These are phyloP conservation scores for Meteorus colon DNA, from an alignment of 2,888 invertebrate genomes.

Conservation along the genomic window DNA sequence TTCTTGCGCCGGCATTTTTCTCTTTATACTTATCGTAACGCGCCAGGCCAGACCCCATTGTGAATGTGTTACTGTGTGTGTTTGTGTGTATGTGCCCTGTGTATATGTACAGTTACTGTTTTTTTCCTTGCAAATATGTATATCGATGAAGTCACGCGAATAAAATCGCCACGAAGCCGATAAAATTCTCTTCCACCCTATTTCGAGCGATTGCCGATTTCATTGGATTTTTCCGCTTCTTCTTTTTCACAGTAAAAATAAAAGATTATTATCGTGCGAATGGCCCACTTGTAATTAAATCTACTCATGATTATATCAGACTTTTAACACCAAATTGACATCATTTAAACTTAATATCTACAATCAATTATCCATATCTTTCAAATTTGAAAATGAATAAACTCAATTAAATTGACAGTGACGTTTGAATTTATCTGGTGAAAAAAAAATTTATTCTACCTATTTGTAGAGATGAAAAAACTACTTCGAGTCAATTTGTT, in stretches of 20 bases:
- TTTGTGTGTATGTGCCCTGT: neutral
- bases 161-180: conserved; percentile 34
- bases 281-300: neutral
- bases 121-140: conserved; percentile 30
- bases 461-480: too few species aligned
- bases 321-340: too few species aligned
- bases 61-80: neutral
- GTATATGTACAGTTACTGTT: neutral
- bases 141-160: conserved; percentile 24
- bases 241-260: conserved; percentile 20
- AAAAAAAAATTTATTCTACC: too few species aligned
- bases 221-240: conserved; percentile 32
- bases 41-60: neutral
- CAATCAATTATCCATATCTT: too few species aligned
- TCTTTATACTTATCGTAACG: neutral
- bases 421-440: too few species aligned
- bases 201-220: conserved; percentile 21
- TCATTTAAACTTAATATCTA: too few species aligned
- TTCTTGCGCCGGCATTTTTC: neutral
- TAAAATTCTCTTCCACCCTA: conserved; percentile 34
- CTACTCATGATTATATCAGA: neutral
- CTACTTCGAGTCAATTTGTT: too few species aligned
- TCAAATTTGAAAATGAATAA: too few species aligned
- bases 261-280: conserved; percentile 2
- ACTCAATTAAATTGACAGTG: too few species aligned